A percentile compares a stretch with the other conserved stretches of the same genome.
Conservation (phyloP, 2,888 invertebrate genomes). For the Orchesellides sinensis region DNA sequence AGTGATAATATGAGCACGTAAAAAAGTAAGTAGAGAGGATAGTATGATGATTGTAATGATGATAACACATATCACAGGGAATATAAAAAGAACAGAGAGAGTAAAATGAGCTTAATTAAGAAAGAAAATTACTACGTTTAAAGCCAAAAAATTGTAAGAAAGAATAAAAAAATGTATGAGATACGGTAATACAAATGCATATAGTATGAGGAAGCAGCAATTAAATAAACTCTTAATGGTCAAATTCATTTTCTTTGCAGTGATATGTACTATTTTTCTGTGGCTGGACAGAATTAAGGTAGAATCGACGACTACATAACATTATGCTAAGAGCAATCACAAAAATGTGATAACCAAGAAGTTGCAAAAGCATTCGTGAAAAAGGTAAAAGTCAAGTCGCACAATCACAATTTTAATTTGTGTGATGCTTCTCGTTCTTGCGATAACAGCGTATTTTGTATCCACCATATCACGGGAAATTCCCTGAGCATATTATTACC, state of each 20-base stretch:
- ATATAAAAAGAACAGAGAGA: too few relatives aligned
- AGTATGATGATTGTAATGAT: slow-evolving; percentile 19
- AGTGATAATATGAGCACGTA: slow-evolving; percentile 17
- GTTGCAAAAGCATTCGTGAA: neutral
- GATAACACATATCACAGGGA: neutral
- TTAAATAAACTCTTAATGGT: slow-evolving; percentile 10
- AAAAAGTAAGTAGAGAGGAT: slow-evolving; percentile 10
- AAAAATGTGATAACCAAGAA: neutral
- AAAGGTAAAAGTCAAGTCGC: neutral
- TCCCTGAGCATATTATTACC: slow-evolving; percentile 44
- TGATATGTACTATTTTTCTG: too few relatives aligned
- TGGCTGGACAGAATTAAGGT: slow-evolving; percentile 6
- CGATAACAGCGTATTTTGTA: slow-evolving; percentile 5
- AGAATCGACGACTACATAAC: too few relatives aligned
- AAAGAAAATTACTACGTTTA: slow-evolving; percentile 31
- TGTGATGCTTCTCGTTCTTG: slow-evolving; percentile 4
- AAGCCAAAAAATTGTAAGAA: slow-evolving; percentile 32
- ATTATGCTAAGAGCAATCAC: too few relatives aligned
- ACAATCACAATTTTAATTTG: slow-evolving; percentile 5
- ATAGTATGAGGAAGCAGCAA: slow-evolving; percentile 24
- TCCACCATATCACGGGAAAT: slow-evolving; percentile 44
- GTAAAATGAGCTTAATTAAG: slow-evolving; percentile 36
- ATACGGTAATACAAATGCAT: too few relatives aligned
- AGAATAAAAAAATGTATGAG: slow-evolving; percentile 22
- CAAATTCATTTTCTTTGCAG: neutral